A percentile compares a stretch with the other conserved stretches of the same genome.
Evolutionary conservation across 2,888 invertebrate genomes (phyloP).

Genomic region (Thumatha senex): DNA sequence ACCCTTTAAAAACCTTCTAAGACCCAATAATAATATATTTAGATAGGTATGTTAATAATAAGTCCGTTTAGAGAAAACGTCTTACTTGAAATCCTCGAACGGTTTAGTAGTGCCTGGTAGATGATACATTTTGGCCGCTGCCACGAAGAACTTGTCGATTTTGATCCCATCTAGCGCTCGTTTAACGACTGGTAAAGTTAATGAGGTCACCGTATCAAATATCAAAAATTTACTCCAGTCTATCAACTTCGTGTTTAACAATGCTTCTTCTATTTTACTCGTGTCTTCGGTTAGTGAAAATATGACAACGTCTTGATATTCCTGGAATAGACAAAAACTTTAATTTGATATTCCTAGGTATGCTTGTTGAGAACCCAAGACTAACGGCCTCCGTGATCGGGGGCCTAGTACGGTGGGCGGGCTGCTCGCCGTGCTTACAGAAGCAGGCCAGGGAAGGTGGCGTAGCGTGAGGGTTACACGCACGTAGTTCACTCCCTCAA

Average conservation of each 20-base stretch:
- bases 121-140: conserved; percentile 16
- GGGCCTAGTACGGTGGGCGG: too few species aligned
- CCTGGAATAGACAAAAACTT: conserved; percentile 16
- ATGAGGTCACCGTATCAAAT: conserved; percentile 24
- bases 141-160: conserved; percentile 12
- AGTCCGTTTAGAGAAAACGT: neutral
- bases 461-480: too few species aligned
- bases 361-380: too few species aligned
- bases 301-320: conserved; percentile 20
- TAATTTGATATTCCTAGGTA: neutral
- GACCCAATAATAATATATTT: too few species aligned
- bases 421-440: too few species aligned
- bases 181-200: conserved; percentile 17
- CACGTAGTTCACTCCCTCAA: too few species aligned
- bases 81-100: conserved; percentile 21
- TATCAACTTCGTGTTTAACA: conserved; percentile 36
- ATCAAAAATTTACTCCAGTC: conserved; percentile 30
- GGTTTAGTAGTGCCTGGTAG: conserved; percentile 17
- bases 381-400: too few species aligned
- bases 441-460: too few species aligned
- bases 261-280: conserved; percentile 38
- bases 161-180: conserved; percentile 10
- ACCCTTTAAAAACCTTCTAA: too few species aligned
- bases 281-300: conserved; percentile 38
- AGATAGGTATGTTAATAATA: neutral